Percentiles rank a stretch among this genome's conserved stretches.
These are phyloP conservation scores for Leucophenga varia DNA, from an alignment of 1,140 invertebrate genomes.

Conservation along the genomic window DNA sequence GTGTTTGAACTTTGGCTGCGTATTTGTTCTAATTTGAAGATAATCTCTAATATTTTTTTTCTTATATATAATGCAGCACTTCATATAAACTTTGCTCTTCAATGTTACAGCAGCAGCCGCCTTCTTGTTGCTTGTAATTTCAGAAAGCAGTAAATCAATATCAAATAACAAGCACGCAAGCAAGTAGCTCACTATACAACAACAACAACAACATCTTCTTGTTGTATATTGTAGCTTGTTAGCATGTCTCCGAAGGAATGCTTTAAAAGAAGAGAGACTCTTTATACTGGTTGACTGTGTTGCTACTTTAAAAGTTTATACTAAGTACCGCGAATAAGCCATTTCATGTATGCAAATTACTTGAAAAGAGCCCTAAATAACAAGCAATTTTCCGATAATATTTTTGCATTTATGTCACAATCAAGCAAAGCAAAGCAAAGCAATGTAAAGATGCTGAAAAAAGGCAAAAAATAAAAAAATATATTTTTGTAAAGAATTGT, in stretches of 20 bases:
- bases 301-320: conserved; percentile 1
- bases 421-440: background rate
- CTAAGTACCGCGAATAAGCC: too few species aligned
- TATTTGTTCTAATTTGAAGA: background rate
- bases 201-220: background rate
- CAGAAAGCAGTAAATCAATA: too few species aligned
- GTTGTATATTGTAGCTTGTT: background rate
- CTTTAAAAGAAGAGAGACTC: conserved; percentile 1
- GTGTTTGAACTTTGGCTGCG: background rate
- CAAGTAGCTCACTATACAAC: too few species aligned
- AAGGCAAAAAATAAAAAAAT: too few species aligned
- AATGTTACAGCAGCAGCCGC: too few species aligned
- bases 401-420: conserved; percentile 10
- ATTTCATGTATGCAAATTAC: too few species aligned
- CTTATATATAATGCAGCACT: background rate
- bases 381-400: conserved; percentile 7
- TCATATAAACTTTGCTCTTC: conserved; percentile 3
- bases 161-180: too few species aligned
- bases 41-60: conserved; percentile 1
- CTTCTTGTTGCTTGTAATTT: too few species aligned
- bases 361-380: too few species aligned
- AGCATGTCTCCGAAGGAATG: background rate
- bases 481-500: too few species aligned
- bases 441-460: background rate
- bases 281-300: conserved; percentile 1